Base-by-base conservation (phyloP, 2,888 invertebrate genomes). In the Lepeophtheirus nordmannii region DNA sequence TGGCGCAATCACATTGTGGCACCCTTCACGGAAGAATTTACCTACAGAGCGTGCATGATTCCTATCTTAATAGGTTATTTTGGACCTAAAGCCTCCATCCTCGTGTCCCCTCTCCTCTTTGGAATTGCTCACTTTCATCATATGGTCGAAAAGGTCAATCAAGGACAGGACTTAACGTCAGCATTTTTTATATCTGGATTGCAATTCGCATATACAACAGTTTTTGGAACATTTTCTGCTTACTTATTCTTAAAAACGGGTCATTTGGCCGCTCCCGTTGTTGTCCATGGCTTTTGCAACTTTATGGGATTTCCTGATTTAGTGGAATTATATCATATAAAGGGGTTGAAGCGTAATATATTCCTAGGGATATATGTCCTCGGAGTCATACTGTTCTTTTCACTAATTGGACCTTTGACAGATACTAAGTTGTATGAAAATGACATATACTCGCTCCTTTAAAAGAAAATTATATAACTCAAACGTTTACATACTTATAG, bases 291-390 rank as follows among this genome's bases (percentile, higher is more conserved):
- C 40, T 92, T 93, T 76, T 96, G 96, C 77, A 96, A 96, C 76
- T 88, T 90, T 76, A 92, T 96, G 90, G 94, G 94, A 10, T 86
- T 94, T 73, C 94, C 94, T 0, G 88, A 92, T 75, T 80, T 94
- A 69, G 79, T 80, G 3, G 90, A 87, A 73, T 77, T 87, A 5
- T 74, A 81, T 68, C 80, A 80, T 23, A 83, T 82, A 71, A 76
- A 79, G 70, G 77, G 79, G 68, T 78, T 80, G 8, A 81, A 85
- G 71, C 81, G 85, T 70, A 74, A 80, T 14, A 74, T 85, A 30
- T 80, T 89, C 1, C 78, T 83, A 37, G 75, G 77, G 58, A 79
- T 85, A 67, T 91, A 87, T 75, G 74, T 90, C 5, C 71, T 83
- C 9, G 94, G 94, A 10, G 80, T 93, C 5, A 73, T 82, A 10